Conservation (phyloP, 2,113 vertebrate genomes). For the Tachycineta bicolor region DNA sequence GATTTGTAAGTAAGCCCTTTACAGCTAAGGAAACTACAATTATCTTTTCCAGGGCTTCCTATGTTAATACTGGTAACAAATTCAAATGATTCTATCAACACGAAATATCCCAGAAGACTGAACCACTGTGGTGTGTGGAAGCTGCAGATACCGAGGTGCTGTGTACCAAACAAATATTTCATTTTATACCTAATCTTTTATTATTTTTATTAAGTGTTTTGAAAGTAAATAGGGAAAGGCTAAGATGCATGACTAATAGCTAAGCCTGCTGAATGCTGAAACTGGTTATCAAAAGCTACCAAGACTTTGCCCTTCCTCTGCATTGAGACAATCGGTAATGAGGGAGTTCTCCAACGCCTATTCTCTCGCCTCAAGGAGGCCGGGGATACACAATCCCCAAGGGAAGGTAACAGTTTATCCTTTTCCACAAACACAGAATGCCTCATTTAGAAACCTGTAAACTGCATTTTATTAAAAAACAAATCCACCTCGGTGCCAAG, state of each 20-base stretch:
- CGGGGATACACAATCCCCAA: slow-evolving; percentile 83
- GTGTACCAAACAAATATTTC: slow-evolving; percentile 88
- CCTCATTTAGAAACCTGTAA: slow-evolving; percentile 87
- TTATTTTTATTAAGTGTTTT: slow-evolving; percentile 93
- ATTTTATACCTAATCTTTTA: slow-evolving; percentile 91
- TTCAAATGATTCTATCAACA: slow-evolving; percentile 87
- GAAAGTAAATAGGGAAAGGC: slow-evolving; percentile 90
- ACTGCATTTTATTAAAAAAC: slow-evolving; percentile 84
- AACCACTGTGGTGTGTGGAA: slow-evolving; percentile 85
- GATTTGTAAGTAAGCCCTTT: slow-evolving; percentile 86
- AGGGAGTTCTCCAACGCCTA: slow-evolving; percentile 87
- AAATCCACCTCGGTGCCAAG: slow-evolving; percentile 74
- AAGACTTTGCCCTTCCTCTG: slow-evolving; percentile 92
- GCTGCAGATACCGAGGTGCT: slow-evolving; percentile 86
- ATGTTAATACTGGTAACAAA: slow-evolving; percentile 87
- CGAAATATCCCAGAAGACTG: slow-evolving; percentile 86
- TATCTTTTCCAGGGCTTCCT: slow-evolving; percentile 81
- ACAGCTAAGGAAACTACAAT: slow-evolving; percentile 82
- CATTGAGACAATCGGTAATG: slow-evolving; percentile 99
- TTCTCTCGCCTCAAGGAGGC: slow-evolving; percentile 90
- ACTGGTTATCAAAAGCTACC: slow-evolving; percentile 94
- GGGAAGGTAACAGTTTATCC: slow-evolving; percentile 88
- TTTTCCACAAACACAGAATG: slow-evolving; percentile 88
- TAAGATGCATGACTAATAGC: slow-evolving; percentile 98
- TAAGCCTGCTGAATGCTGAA: slow-evolving; percentile 96